A percentile compares a stretch with the other conserved stretches of the same genome.
These are phyloP conservation scores for Acanthosepion esculentum DNA, from an alignment of 2,888 invertebrate species.

Conservation along the genomic window DNA sequence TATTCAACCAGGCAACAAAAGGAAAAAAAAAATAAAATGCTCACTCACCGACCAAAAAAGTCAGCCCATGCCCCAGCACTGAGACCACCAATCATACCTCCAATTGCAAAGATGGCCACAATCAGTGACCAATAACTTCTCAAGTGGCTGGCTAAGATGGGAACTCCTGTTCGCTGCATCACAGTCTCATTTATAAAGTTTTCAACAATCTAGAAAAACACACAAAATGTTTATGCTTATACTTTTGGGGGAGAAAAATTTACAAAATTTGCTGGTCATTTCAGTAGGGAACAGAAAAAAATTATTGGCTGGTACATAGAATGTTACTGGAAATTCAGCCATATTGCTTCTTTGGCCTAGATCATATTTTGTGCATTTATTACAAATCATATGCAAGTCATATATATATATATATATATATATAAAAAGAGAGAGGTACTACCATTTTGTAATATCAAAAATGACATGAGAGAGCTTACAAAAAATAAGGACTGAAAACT, in stretches of 20 bases:
- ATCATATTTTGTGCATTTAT: too few relatives aligned
- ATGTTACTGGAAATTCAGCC: too few relatives aligned
- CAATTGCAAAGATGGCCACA: constrained; percentile 98
- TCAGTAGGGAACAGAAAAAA: too few relatives aligned
- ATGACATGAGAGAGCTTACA: too few relatives aligned
- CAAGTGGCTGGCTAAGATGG: constrained; percentile 56
- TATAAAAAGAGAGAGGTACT: neutral
- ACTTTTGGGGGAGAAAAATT: neutral
- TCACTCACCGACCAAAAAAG: constrained; percentile 84
- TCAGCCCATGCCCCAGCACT: constrained; percentile 97
- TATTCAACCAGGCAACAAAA: too few relatives aligned
- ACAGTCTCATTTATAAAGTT: constrained; percentile 68
- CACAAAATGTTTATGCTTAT: neutral
- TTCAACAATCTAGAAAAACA: constrained; percentile 65
- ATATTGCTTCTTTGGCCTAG: too few relatives aligned
- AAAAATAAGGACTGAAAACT: too few relatives aligned
- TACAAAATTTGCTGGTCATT: neutral
- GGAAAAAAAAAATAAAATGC: neutral
- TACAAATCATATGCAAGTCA: too few relatives aligned
- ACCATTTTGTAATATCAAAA: too few relatives aligned
- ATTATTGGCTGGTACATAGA: too few relatives aligned
- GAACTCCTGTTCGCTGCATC: constrained; percentile 55
- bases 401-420: too few relatives aligned
- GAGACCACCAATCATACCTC: constrained; percentile 98
- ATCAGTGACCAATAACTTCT: constrained; percentile 79